A percentile compares a stretch with the other conserved stretches of the same genome.
phyloP scores from a whole-genome alignment of 2,113 vertebrate species.

The Sialia sialis region DNA sequence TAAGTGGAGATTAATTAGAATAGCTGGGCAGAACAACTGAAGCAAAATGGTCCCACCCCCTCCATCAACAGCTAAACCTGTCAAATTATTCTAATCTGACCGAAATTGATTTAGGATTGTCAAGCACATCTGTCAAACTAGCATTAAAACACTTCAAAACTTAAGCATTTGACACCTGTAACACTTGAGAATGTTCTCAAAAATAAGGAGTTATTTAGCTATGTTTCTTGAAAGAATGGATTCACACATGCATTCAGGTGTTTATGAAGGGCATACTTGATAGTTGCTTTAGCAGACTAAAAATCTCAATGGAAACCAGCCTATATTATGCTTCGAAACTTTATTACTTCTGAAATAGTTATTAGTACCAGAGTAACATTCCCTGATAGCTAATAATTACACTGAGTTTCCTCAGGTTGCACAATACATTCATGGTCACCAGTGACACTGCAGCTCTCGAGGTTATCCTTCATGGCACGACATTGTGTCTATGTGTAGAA shows the following conservation, averaged over 20 bases:
- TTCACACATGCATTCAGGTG: not conserved
- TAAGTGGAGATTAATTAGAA: slow-evolving; percentile 60
- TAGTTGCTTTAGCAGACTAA: not conserved
- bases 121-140: not conserved
- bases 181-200: not conserved
- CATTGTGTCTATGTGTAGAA: not conserved
- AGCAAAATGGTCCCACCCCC: slow-evolving; percentile 22
- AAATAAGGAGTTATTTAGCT: not conserved
- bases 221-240: not conserved
- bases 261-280: not conserved
- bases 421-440: not conserved
- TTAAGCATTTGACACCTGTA: not conserved
- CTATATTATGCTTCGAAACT: not conserved
- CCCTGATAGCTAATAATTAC: not conserved
- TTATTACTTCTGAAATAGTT: not conserved
- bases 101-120: not conserved
- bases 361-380: not conserved
- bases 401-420: not conserved
- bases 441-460: not conserved
- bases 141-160: not conserved
- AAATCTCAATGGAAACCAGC: not conserved
- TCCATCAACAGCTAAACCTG: not conserved
- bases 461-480: not conserved
- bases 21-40: slow-evolving; percentile 48
- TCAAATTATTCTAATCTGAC: not conserved